Conservation (phyloP, 2,113 vertebrate genomes). For the Taurulus bubalis region DNA sequence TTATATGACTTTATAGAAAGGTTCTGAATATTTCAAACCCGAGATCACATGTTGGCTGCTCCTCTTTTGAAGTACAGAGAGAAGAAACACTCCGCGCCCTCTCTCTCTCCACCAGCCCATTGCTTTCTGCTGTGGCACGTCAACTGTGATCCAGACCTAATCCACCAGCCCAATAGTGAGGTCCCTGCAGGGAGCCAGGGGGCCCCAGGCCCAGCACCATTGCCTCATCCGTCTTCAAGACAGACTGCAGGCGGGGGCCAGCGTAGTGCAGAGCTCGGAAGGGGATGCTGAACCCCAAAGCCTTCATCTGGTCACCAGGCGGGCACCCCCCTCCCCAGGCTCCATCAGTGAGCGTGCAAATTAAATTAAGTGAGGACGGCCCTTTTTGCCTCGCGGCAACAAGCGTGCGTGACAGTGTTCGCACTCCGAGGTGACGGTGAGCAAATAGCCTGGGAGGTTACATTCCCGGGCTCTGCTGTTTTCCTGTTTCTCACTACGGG, state of each 20-base stretch:
- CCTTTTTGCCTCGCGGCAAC: constrained; percentile 19
- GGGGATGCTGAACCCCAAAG: constrained; percentile 42
- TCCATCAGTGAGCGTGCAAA: constrained; percentile 35
- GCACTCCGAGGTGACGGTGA: constrained; percentile 45
- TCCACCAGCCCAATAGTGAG: constrained; percentile 74
- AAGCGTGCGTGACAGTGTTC: constrained; percentile 45
- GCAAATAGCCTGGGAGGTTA: constrained; percentile 37
- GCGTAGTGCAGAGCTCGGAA: constrained; percentile 34
- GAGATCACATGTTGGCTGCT: constrained; percentile 21
- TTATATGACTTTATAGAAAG: background rate
- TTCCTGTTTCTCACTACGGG: constrained; percentile 35
- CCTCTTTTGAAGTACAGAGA: constrained; percentile 8
- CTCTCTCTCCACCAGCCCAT: constrained; percentile 20
- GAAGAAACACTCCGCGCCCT: constrained; percentile 16
- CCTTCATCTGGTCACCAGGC: constrained; percentile 62
- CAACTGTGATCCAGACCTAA: constrained; percentile 81
- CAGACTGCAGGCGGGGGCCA: constrained; percentile 55
- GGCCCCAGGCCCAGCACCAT: constrained; percentile 56
- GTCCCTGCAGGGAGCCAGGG: constrained; percentile 68
- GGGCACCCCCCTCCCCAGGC: constrained; percentile 10
- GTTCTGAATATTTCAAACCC: background rate
- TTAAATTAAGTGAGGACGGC: constrained; percentile 37
- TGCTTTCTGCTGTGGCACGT: constrained; percentile 63
- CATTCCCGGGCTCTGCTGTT: constrained; percentile 19
- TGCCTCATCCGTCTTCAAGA: constrained; percentile 78